phyloP scores from a whole-genome alignment of 2,888 invertebrate species.

The Tenthredo livida region DNA sequence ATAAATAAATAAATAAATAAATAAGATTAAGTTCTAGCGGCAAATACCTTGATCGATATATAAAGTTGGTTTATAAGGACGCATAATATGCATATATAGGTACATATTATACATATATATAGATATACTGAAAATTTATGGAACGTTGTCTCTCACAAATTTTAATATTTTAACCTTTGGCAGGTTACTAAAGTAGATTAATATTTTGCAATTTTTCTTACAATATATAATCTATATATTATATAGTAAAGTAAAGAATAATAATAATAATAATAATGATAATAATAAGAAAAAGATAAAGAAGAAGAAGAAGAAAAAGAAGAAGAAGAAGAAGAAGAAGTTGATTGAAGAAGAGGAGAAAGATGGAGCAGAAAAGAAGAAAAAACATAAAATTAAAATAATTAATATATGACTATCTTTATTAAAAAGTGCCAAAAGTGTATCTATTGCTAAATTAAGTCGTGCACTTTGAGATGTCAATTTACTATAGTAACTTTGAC shows the following conservation, averaged over 20 bases:
- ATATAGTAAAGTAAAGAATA: not conserved
- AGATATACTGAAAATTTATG: constrained; percentile 36
- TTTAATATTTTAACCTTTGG: constrained; percentile 49
- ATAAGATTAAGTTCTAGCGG: constrained; percentile 12
- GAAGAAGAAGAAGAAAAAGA: constrained; percentile 49
- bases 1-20: not conserved
- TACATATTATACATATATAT: not conserved
- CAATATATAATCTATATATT: constrained; percentile 25
- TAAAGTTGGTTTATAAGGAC: constrained; percentile 6
- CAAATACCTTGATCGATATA: constrained; percentile 45
- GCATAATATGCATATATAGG: constrained; percentile 5
- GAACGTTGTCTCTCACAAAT: constrained; percentile 49
- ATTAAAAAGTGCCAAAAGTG: constrained; percentile 49
- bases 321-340: constrained; percentile 62
- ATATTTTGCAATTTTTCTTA: constrained; percentile 49
- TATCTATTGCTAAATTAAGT: constrained; percentile 45
- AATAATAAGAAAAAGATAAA: no score
- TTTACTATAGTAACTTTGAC: constrained; percentile 66
- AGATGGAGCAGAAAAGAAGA: constrained; percentile 56
- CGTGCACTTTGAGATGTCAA: constrained; percentile 64
- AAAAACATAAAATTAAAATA: constrained; percentile 31
- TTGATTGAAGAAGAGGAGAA: constrained; percentile 62
- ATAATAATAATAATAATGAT: no score
- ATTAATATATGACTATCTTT: constrained; percentile 39
- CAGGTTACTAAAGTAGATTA: constrained; percentile 52